phyloP scores from a whole-genome alignment of 1,140 invertebrate genomes.

The Calliphora vicina region DNA sequence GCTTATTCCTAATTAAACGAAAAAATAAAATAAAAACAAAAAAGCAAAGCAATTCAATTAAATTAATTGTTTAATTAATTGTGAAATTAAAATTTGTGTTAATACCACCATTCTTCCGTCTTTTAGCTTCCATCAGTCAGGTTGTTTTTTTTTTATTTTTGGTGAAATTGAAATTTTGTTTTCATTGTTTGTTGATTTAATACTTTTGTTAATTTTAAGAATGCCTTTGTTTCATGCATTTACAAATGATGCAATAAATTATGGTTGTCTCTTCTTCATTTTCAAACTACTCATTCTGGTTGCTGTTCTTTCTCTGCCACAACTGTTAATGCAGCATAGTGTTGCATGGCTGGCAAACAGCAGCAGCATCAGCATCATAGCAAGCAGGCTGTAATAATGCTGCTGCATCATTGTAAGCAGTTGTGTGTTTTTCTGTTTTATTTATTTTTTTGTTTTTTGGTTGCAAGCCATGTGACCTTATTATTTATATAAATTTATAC shows the following conservation, averaged over 20 bases:
- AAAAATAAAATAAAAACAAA: too few relatives aligned
- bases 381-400: background rate
- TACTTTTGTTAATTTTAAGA: slow-evolving; percentile 31
- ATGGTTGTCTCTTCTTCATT: slow-evolving; percentile 14
- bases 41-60: background rate
- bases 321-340: background rate
- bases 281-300: too few relatives aligned
- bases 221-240: slow-evolving; percentile 35
- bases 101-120: background rate
- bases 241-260: slow-evolving; percentile 38
- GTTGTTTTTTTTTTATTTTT: background rate
- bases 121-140: background rate
- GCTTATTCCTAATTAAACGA: too few relatives aligned
- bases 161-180: background rate
- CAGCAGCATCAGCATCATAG: background rate
- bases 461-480: slow-evolving; percentile 8
- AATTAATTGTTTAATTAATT: slow-evolving; percentile 35
- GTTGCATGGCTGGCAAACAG: background rate
- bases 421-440: slow-evolving; percentile 31
- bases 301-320: background rate
- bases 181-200: slow-evolving; percentile 17
- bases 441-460: too few relatives aligned
- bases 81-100: slow-evolving; percentile 22
- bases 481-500: slow-evolving; percentile 9
- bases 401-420: background rate